Base-by-base conservation (phyloP, 2,888 invertebrate species). In the Cremastobaeus sp. region DNA sequence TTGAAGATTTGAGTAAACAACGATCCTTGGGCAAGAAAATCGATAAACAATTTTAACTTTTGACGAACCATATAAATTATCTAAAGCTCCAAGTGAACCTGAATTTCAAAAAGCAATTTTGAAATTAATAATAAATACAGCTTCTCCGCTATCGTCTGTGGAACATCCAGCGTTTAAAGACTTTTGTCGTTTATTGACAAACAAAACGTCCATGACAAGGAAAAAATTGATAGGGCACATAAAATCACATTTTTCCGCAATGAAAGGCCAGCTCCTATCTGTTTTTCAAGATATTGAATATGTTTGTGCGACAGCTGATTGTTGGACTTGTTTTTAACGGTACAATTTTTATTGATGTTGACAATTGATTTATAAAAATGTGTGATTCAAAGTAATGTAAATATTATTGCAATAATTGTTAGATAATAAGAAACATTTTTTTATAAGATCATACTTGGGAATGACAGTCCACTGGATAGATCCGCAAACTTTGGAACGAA, bases 381-480 rank as follows among this genome's bases (percentile, higher is more conserved):
- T n/a, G n/a, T n/a, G n/a, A n/a, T n/a, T n/a, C 3, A 8, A 6
- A n/a, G 3, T 32, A 9, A 32, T 32, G n/a, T 11, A n/a, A 32
- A 32, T 32, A 32, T n/a, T 3, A 8, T 2, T n/a, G 32, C 5
- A 32, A 8, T 3, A 32, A 9, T 32, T 32, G 11, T 32, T n/a
- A n/a, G n/a, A n/a, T n/a, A n/a, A n/a, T n/a, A n/a, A n/a, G n/a
- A n/a, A n/a, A n/a, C n/a, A n/a, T n/a, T n/a, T n/a, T n/a, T 5
- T 25, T 25, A 25, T 25, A 3, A 32, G 32, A 32, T 32, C 32
- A 3, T 32, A 32, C n/a, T n/a, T 32, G 6, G 32, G 32, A 32
- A 32, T 32, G 32, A 32, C 32, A 9, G n/a, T 32, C 3, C 32
- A 32, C 32, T 32, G 32, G 32, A 32, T 32, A 32, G 32, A 32